A percentile compares a stretch with the other conserved stretches of the same genome.
These are phyloP conservation scores for Andricus grossulariae DNA, from an alignment of 1,140 invertebrate species.

Conservation along the genomic window DNA sequence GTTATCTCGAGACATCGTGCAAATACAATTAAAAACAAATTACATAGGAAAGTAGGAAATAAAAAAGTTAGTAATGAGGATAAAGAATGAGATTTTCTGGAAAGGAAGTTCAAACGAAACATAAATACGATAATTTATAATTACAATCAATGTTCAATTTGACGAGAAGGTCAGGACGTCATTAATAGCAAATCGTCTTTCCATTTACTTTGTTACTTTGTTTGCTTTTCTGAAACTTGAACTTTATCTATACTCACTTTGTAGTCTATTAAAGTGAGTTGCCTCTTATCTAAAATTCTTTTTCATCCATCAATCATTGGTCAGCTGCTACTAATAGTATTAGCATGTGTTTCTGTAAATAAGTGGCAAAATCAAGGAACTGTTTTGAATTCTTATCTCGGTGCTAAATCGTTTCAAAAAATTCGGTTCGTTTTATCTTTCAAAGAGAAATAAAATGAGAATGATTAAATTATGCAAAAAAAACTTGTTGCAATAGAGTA, in stretches of 20 bases:
- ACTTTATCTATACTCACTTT: conserved; percentile 7
- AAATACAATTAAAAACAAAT: no score
- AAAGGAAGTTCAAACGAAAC: no score
- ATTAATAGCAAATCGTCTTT: no score
- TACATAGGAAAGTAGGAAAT: no score
- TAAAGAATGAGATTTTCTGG: no score
- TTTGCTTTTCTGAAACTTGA: not conserved
- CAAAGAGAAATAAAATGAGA: not conserved
- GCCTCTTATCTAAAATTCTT: not conserved
- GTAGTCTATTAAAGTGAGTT: not conserved
- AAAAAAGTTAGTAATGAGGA: no score
- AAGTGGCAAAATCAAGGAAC: conserved; percentile 11
- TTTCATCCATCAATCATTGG: not conserved
- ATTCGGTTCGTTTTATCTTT: not conserved
- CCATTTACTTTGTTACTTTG: no score
- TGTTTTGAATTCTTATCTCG: conserved; percentile 14
- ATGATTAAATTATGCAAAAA: not conserved
- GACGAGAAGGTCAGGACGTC: no score
- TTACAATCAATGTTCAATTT: no score
- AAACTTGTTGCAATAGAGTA: not conserved
- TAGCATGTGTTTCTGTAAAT: conserved; percentile 1
- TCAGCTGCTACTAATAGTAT: not conserved
- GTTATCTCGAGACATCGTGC: no score
- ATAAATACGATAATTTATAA: no score
- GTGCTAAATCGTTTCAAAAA: not conserved